Evolutionary conservation across 2,797 vertebrate species (phyloP), one percentile per base, ranked within the genome.

Genomic region (Rhinella marina): DNA sequence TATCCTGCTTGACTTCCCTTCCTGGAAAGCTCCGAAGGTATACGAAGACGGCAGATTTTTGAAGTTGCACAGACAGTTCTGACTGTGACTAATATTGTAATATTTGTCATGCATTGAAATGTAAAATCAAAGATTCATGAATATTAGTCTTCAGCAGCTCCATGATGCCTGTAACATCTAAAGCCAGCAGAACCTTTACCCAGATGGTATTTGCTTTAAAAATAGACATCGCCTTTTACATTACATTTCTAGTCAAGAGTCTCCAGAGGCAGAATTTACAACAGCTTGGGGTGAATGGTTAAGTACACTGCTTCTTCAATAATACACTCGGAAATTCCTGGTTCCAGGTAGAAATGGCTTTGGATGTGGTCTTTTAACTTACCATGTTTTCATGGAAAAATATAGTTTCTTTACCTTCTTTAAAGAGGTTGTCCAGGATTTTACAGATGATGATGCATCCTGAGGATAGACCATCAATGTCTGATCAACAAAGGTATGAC

Each of bases 261-360:
- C 62, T 66, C 25, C 66, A 27, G 27, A 68, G 12, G 3, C 41
- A 14, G 73, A 4, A 14, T 76, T 76, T 19, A 6, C n/a, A n/a
- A 76, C 11, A 25, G 50, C 50, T 27, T 54, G 50, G 1, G 16
- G 23, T 14, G 75, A 56, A 64, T 16, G 21, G 21, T n/a, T 81
- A 48, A 81, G 12, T 12, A 56, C 1, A 9, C 17, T 83, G 25
- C 52, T 57, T 14, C 25, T 41, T 48, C 29, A 12, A 62, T 8
- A 29, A 56, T 82, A 68, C 21, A 54, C 19, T 64, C 5, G 25
- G 13, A 64, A 50, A 54, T 52, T 11, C 64, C 12, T 29, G 25
- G 29, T 54, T 11, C n/a, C 16, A 83, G 52, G 52, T 52, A 23
- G 82, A 73, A 73, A 73, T 23, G 48, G 82, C 82, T 57, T 56